Evolutionary conservation across 2,113 vertebrate species (phyloP).

Genomic region (Pyrgilauda ruficollis): DNA sequence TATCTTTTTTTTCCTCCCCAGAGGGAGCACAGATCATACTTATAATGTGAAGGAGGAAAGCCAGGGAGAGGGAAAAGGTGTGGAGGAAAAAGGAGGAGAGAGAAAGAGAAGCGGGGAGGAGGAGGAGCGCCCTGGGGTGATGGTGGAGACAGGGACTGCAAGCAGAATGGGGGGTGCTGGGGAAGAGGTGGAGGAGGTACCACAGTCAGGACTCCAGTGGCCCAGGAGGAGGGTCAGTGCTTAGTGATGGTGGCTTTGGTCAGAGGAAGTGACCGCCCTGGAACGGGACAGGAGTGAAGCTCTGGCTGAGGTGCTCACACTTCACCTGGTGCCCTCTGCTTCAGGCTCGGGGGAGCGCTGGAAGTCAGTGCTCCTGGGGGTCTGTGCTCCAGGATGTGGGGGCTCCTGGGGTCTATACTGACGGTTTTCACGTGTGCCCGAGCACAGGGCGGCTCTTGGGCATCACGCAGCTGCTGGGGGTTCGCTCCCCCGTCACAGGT

Average conservation of each 20-base stretch:
- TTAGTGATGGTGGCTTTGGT: not conserved
- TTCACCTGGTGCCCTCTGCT: not conserved
- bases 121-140: not conserved
- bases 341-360: not conserved
- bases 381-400: not conserved
- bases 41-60: not conserved
- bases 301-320: not conserved
- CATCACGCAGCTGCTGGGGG: not conserved
- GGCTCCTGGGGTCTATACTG: not conserved
- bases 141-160: not conserved
- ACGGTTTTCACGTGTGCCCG: not conserved
- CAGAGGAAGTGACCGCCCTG: not conserved
- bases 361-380: not conserved
- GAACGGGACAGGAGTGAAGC: not conserved
- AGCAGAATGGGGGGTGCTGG: not conserved
- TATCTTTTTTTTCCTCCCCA: not conserved
- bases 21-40: not conserved
- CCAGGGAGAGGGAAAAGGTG: not conserved
- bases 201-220: not conserved
- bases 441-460: not conserved
- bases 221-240: not conserved
- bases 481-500: not conserved
- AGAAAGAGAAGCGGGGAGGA: not conserved
- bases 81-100: not conserved
- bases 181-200: not conserved